These are phyloP conservation scores for Limenitis camilla DNA, from an alignment of 2,888 invertebrate species.

Conservation along the genomic window DNA sequence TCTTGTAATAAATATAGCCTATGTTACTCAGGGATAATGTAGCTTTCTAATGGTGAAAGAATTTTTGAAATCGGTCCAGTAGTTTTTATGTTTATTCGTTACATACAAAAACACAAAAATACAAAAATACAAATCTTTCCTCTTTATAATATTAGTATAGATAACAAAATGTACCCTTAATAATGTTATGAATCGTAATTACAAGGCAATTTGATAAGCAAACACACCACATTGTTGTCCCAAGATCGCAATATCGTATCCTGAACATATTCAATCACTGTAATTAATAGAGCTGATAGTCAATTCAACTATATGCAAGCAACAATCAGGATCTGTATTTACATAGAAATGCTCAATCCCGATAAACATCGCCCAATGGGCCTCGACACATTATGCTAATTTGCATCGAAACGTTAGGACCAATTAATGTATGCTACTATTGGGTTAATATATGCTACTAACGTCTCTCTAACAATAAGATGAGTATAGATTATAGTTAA, in stretches of 20 bases:
- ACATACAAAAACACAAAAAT: no score
- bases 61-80: no score
- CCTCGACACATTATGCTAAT: slow-evolving; percentile 37
- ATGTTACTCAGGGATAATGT: no score
- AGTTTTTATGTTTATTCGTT: no score
- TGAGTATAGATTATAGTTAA: no score
- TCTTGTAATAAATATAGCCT: no score
- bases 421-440: slow-evolving; percentile 23
- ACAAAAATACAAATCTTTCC: no score
- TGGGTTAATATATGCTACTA: neutral
- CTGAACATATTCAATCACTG: slow-evolving; percentile 21
- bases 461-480: no score
- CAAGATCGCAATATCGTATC: slow-evolving; percentile 10
- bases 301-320: slow-evolving; percentile 18
- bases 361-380: slow-evolving; percentile 38
- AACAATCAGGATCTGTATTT: slow-evolving; percentile 34
- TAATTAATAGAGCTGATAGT: slow-evolving; percentile 22
- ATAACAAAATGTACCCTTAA: neutral
- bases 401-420: slow-evolving; percentile 21
- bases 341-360: slow-evolving; percentile 37
- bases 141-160: no score
- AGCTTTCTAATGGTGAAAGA: no score
- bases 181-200: slow-evolving; percentile 3
- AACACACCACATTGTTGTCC: slow-evolving; percentile 11
- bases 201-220: slow-evolving; percentile 8